Conservation (phyloP, 2,113 vertebrate genomes). For the Sphaerodactylus townsendi region DNA sequence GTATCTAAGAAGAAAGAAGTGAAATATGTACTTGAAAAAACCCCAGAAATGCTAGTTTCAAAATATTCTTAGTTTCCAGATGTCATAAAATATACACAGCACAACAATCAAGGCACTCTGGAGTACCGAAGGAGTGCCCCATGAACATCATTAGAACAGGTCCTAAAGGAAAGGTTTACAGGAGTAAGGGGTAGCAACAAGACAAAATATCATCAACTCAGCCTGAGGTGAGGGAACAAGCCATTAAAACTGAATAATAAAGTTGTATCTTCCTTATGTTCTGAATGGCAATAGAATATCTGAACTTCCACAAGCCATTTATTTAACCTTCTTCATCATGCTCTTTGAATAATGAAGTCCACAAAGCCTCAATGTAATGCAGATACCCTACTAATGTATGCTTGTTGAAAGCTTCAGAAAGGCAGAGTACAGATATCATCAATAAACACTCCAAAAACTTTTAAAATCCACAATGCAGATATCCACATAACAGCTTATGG, state of each 20-base stretch:
- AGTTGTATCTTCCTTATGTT: not conserved
- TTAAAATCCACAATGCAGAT: not conserved
- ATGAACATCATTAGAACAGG: not conserved
- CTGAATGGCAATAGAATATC: not conserved
- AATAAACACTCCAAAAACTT: not conserved
- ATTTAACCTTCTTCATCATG: not conserved
- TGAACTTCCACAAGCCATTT: not conserved
- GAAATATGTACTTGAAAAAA: slow-evolving; percentile 1
- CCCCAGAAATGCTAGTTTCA: not conserved
- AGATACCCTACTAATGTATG: not conserved
- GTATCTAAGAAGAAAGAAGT: slow-evolving; percentile 76
- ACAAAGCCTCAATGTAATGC: not conserved
- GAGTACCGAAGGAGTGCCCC: not conserved
- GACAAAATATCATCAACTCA: not conserved
- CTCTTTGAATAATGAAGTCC: not conserved
- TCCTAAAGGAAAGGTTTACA: not conserved
- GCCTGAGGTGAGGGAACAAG: not conserved
- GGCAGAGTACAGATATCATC: not conserved
- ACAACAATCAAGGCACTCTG: not conserved
- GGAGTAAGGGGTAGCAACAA: not conserved
- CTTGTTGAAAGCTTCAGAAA: not conserved
- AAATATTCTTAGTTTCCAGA: not conserved
- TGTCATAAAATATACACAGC: not conserved
- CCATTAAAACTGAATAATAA: not conserved
- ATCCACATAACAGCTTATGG: not conserved